Evolutionary conservation across 1,140 invertebrate species (phyloP).

Genomic region (Gonatopus flavifemur): DNA sequence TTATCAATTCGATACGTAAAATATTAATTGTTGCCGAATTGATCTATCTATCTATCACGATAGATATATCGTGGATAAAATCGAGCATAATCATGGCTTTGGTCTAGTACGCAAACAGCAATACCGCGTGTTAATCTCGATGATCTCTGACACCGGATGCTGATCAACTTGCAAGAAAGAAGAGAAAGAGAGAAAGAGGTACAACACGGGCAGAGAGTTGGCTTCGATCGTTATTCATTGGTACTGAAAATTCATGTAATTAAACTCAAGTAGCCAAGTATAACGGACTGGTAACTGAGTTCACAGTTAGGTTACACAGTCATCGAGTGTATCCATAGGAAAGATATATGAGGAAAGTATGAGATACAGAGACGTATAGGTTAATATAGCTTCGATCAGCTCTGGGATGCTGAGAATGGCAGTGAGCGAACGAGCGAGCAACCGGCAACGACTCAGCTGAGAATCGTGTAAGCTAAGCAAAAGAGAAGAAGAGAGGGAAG

Average conservation of each 20-base stretch:
- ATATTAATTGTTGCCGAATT: no score
- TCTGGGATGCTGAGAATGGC: constrained; percentile 41
- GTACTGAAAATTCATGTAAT: constrained; percentile 42
- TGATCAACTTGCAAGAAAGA: constrained; percentile 2
- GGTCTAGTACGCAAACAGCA: no score
- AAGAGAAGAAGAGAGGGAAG: constrained; percentile 14
- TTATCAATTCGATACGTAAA: no score
- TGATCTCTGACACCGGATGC: no score
- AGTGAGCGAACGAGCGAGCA: constrained; percentile 28
- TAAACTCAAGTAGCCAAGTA: constrained; percentile 43
- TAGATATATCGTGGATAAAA: no score
- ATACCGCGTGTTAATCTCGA: no score
- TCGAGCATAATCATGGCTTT: no score
- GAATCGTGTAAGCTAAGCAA: constrained; percentile 5
- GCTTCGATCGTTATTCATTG: constrained; percentile 2
- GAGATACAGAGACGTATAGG: constrained; percentile 26
- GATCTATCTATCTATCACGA: no score
- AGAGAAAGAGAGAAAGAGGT: constrained; percentile 5
- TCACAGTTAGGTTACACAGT: constrained; percentile 12
- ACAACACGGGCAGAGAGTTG: neutral
- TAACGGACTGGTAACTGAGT: constrained; percentile 11
- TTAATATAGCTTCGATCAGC: constrained; percentile 46
- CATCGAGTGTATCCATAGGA: constrained; percentile 7
- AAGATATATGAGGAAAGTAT: constrained; percentile 2
- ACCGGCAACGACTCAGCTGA: constrained; percentile 32